Evolutionary conservation across 1,140 invertebrate species (phyloP), one percentile per base, ranked within the genome.

Genomic region (Lordiphosa collinella): DNA sequence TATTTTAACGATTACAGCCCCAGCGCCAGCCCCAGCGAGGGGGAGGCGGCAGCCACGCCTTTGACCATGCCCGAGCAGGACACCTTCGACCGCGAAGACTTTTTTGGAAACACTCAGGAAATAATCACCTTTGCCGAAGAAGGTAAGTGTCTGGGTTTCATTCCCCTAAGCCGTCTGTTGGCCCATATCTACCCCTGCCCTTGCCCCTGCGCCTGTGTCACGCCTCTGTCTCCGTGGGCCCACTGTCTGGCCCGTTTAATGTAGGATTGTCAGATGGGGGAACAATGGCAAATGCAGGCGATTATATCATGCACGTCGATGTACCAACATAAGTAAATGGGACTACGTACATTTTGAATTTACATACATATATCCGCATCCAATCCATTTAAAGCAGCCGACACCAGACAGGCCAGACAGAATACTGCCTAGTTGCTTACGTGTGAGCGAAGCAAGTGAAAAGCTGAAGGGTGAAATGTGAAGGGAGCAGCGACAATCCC

Each of bases 61-160:
- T 22, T 22, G 18, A 22, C 32, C 3, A 34, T 49, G 5, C 41
- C 35, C 13, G 71, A 71, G 8, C 57, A 61, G 11, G 72, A 85
- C 18, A 52, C 44, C 14, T 90, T 91, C 31, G 91, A 91, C 51
- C 89, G 91, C 10, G 94, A 95, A 74, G 94, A 95, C 70, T 95
- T 94, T 79, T 94, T 94, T 88, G 94, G 93, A 8, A 92, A 92
- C 57, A 95, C 94, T 4, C 94, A 94, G 16, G 94, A 95, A 89
- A 95, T 96, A 71, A 95, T 95, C 68, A 93, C 93, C 9, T 96
- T 96, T 84, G 94, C 94, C 4, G 94, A 95, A 87, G 92, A 93
- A 89, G 94, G 94, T 95, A 90, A 92, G 91, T 60, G 13, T 18
- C 14, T 10, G 6, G 8, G 40, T 36, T 6, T 5, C 13, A 9